A percentile compares a stretch with the other conserved stretches of the same genome.
These are phyloP conservation scores for Mesocricetus auratus DNA, from an alignment of 2,113 vertebrate genomes.

Conservation along the genomic window DNA sequence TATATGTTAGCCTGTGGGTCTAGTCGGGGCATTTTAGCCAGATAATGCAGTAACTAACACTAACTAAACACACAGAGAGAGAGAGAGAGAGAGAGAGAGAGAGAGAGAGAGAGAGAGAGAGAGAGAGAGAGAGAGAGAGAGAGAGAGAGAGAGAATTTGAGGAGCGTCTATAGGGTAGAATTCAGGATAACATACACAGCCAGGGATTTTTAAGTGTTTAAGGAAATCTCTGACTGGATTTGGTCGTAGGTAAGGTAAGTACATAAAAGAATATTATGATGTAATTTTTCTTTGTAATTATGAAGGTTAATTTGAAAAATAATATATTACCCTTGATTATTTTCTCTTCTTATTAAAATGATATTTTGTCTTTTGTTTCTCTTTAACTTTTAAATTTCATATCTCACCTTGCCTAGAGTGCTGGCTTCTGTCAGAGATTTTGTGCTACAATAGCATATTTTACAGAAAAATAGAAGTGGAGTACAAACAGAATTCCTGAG, in stretches of 20 bases:
- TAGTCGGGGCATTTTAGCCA: not conserved
- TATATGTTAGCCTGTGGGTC: not conserved
- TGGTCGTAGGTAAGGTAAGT: not conserved
- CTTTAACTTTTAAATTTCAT: constrained; percentile 66
- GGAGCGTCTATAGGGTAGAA: not conserved
- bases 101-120: too few species aligned
- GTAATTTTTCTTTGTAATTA: constrained; percentile 1
- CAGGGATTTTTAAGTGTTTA: not conserved
- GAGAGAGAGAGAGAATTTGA: too few species aligned
- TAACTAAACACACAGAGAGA: not conserved
- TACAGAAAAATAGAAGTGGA: constrained; percentile 48
- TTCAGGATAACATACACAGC: too few species aligned
- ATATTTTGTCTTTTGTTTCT: constrained; percentile 38
- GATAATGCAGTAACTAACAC: not conserved
- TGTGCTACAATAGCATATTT: constrained; percentile 65
- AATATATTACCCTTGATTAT: not conserved
- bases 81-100: too few species aligned
- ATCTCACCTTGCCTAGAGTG: constrained; percentile 29
- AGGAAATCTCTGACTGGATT: not conserved
- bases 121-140: not conserved
- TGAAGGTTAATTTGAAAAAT: not conserved
- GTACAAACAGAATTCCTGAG: constrained; percentile 52
- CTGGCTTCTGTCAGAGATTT: constrained; percentile 55
- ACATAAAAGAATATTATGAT: not conserved
- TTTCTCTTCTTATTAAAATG: constrained; percentile 37